A percentile compares a stretch with the other conserved stretches of the same genome.
These are phyloP conservation scores for Chaenogobius annularis DNA, from an alignment of 2,113 vertebrate species.

Conservation along the genomic window DNA sequence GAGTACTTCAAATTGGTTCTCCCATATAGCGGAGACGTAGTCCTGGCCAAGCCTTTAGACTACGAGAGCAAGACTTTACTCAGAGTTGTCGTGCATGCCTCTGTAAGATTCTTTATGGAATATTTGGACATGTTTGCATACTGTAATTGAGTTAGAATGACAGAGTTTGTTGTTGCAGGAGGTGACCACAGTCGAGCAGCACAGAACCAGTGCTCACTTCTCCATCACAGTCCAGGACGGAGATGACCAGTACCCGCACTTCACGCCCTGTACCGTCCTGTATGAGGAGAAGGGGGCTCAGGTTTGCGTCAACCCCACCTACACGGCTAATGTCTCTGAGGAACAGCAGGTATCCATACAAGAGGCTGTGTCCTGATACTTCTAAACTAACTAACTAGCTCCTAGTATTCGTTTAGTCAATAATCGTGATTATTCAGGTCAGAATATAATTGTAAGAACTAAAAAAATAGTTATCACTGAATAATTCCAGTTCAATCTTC, in stretches of 20 bases:
- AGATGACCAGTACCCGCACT: conserved; percentile 80
- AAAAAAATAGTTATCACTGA: too few species aligned
- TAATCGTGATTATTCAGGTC: too few species aligned
- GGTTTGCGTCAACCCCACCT: conserved; percentile 75
- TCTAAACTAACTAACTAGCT: too few species aligned
- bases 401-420: too few species aligned
- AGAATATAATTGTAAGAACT: too few species aligned
- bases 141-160: neutral
- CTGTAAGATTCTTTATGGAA: conserved; percentile 58
- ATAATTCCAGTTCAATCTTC: too few species aligned
- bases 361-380: too few species aligned
- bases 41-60: conserved; percentile 79
- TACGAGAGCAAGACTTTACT: conserved; percentile 80
- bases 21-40: conserved; percentile 79
- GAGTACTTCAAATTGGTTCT: conserved; percentile 80
- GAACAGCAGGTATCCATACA: conserved; percentile 67
- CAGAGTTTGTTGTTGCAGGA: conserved; percentile 59
- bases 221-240: conserved; percentile 68
- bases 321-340: conserved; percentile 75
- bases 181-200: conserved; percentile 71
- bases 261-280: conserved; percentile 72
- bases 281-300: conserved; percentile 51
- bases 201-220: conserved; percentile 64
- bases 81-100: conserved; percentile 74
- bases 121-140: neutral